Evolutionary conservation across 2,113 vertebrate genomes (phyloP).

Genomic region (Bagarius yarrelli): DNA sequence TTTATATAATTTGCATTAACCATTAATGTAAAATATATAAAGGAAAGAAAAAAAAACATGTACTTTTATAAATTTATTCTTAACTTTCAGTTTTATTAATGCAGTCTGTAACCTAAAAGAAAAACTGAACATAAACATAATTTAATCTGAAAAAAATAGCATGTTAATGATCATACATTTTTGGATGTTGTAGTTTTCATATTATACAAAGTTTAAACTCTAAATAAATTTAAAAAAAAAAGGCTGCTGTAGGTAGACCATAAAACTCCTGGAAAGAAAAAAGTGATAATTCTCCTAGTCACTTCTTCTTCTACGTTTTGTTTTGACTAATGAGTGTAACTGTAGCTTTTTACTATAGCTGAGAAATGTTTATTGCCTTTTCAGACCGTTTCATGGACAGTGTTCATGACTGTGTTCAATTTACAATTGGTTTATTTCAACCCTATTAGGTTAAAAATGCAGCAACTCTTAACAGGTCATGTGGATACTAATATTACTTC

Average conservation of each 20-base stretch:
- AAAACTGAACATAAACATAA: neutral
- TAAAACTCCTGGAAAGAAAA: constrained; percentile 34
- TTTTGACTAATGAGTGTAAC: constrained; percentile 57
- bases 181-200: neutral
- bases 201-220: neutral
- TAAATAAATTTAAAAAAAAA: neutral
- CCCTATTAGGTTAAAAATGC: neutral
- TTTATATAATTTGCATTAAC: too few species aligned
- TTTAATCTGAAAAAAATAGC: neutral
- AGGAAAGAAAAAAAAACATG: too few species aligned
- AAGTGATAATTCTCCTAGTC: constrained; percentile 27
- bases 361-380: constrained; percentile 60
- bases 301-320: constrained; percentile 46
- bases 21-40: too few species aligned
- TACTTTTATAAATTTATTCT: neutral
- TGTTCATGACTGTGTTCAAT: constrained; percentile 39
- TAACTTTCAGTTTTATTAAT: neutral
- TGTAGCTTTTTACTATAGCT: constrained; percentile 51
- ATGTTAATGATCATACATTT: too few species aligned
- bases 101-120: neutral
- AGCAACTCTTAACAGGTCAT: neutral
- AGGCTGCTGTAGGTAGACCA: neutral
- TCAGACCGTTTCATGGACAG: constrained; percentile 54
- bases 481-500: neutral
- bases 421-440: constrained; percentile 39